Conservation (phyloP, 2,797 vertebrate genomes). For the Enteromius argenteus region DNA sequence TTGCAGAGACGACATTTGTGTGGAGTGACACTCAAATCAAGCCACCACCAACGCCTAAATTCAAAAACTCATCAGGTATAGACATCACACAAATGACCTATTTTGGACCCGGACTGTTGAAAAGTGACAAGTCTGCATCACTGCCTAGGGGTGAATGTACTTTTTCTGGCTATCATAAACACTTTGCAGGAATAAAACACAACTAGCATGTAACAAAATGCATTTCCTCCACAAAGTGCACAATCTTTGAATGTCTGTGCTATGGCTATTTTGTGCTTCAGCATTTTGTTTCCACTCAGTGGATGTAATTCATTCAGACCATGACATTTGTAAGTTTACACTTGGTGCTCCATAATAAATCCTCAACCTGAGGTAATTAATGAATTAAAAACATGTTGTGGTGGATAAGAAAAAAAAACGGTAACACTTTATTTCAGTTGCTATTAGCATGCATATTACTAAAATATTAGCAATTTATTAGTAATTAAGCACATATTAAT, state of each 20-base stretch:
- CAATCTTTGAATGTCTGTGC: not conserved
- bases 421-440: too few species aligned
- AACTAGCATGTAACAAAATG: not conserved
- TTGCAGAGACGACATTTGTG: not conserved
- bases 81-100: not conserved
- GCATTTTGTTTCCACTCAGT: not conserved
- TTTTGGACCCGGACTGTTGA: not conserved
- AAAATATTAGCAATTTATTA: too few species aligned
- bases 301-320: not conserved
- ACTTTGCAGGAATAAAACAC: not conserved
- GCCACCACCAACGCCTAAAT: not conserved
- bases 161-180: not conserved
- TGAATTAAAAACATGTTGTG: conserved; percentile 41
- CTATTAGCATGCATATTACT: too few species aligned
- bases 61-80: not conserved
- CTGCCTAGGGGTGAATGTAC: not conserved
- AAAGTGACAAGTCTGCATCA: not conserved
- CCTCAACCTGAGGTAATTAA: not conserved
- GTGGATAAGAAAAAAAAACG: not conserved
- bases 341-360: not conserved
- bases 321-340: not conserved
- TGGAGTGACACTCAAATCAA: not conserved
- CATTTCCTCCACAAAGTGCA: not conserved
- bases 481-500: too few species aligned
- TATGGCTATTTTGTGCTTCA: not conserved